A percentile compares a stretch with the other conserved stretches of the same genome.
Evolutionary conservation across 2,113 vertebrate species (phyloP).

Genomic region (Charadrius vociferus): DNA sequence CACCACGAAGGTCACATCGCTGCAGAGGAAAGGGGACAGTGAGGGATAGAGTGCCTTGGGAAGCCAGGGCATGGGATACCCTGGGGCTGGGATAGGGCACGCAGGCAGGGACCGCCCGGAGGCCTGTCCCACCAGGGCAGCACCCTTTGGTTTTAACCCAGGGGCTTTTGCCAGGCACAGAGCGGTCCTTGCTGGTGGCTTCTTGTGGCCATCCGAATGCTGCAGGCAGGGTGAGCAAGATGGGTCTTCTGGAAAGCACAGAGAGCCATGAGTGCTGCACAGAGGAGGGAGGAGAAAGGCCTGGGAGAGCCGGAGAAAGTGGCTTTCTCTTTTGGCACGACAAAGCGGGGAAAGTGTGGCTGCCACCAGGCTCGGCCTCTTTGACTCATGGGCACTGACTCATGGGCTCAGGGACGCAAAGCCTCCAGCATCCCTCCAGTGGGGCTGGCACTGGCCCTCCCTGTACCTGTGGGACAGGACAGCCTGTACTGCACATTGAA

Average conservation of each 20-base stretch:
- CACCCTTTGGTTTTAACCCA: neutral
- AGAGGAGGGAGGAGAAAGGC: neutral
- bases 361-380: neutral
- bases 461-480: neutral
- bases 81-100: neutral
- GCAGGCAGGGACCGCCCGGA: neutral
- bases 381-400: slow-evolving; percentile 36
- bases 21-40: neutral
- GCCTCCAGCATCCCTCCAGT: neutral
- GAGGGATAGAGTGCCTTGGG: neutral
- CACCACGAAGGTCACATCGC: slow-evolving; percentile 80
- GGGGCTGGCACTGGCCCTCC: neutral
- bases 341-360: neutral
- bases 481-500: neutral
- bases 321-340: neutral
- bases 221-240: accelerated
- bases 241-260: neutral
- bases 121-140: accelerated
- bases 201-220: neutral
- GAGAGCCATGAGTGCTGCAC: neutral
- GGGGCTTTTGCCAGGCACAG: neutral
- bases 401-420: neutral
- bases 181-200: neutral
- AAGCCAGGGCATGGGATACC: neutral
- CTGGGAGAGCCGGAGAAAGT: neutral